Evolutionary conservation across 2,888 invertebrate genomes (phyloP).

Genomic region (Tolmerus cingulatus): DNA sequence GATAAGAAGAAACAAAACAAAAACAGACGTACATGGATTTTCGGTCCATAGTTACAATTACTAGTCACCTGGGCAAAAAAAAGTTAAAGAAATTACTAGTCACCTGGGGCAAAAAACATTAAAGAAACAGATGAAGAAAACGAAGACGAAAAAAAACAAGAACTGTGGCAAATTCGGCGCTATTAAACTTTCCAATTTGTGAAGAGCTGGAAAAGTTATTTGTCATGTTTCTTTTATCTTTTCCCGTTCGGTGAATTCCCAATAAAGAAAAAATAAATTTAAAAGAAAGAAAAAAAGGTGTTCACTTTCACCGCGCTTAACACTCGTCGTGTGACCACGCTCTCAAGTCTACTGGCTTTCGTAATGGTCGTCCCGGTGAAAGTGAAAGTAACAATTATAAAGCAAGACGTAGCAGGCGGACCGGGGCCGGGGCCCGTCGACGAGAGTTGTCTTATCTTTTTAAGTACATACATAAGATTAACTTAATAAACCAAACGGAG

Average conservation of each 20-base stretch:
- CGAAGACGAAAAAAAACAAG: not conserved
- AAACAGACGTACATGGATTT: not conserved
- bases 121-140: not conserved
- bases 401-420: not conserved
- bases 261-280: not conserved
- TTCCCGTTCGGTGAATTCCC: not conserved
- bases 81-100: not conserved
- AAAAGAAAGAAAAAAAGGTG: not conserved
- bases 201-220: slow-evolving; percentile 10
- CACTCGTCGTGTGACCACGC: not conserved
- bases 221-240: slow-evolving; percentile 8
- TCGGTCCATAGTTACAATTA: not conserved
- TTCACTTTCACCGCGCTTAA: slow-evolving; percentile 17
- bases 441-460: not conserved
- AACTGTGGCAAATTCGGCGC: not conserved
- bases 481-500: not conserved
- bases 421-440: not conserved
- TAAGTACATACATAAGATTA: slow-evolving; percentile 8
- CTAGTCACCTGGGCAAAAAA: not conserved
- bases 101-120: not conserved
- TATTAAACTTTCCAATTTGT: slow-evolving; percentile 10
- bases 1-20: not conserved
- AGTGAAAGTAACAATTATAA: slow-evolving; percentile 13
- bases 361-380: slow-evolving; percentile 3
- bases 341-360: not conserved